These are phyloP conservation scores for Zaprionus obscuricornis DNA, from an alignment of 2,888 invertebrate genomes.

Conservation along the genomic window DNA sequence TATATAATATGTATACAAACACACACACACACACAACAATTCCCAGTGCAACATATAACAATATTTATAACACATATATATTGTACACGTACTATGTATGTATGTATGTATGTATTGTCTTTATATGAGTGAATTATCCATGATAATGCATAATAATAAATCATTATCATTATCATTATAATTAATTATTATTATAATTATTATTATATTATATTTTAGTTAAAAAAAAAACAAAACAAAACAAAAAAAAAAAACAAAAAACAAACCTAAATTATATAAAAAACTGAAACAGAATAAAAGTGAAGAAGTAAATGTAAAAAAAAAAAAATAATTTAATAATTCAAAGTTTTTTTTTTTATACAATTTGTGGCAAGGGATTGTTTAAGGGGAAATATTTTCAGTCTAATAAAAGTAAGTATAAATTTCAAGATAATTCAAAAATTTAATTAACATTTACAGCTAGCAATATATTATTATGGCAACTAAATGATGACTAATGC, in stretches of 20 bases:
- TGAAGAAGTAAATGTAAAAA: constrained; percentile 68
- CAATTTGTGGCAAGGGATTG: too few species aligned
- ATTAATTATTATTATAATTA: constrained; percentile 22
- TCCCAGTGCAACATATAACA: constrained; percentile 39
- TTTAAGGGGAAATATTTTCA: too few species aligned
- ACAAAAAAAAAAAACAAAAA: constrained; percentile 67
- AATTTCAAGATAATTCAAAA: too few species aligned
- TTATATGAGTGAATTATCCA: constrained; percentile 37
- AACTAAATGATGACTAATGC: too few species aligned
- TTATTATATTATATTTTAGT: constrained; percentile 52
- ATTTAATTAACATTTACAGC: too few species aligned
- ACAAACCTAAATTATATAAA: constrained; percentile 66
- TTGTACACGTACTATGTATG: constrained; percentile 41
- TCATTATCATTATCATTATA: constrained; percentile 21
- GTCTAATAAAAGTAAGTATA: too few species aligned
- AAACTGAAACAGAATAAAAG: constrained; percentile 62
- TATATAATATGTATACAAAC: constrained; percentile 53
- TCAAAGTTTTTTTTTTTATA: constrained; percentile 16
- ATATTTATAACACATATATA: constrained; percentile 33
- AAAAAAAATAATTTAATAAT: too few species aligned
- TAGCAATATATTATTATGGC: too few species aligned
- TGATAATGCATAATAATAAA: constrained; percentile 17
- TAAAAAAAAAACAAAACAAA: constrained; percentile 60
- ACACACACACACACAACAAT: constrained; percentile 25
- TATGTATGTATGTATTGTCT: constrained; percentile 52